Conservation (phyloP, 2,888 invertebrate genomes). For the Pycnomerus fuliginosus region DNA sequence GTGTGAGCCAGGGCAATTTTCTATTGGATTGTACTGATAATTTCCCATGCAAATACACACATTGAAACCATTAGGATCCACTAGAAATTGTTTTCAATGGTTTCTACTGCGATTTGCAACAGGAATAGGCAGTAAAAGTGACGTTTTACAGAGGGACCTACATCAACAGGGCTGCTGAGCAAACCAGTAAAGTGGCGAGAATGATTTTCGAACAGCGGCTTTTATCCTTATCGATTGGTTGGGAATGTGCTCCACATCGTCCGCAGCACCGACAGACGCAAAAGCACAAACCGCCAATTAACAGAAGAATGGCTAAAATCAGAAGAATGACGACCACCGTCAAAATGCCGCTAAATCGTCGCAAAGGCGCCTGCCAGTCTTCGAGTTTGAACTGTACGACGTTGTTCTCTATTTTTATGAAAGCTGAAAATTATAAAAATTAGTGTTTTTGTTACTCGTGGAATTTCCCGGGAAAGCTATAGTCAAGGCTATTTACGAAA, state of each 20-base stretch:
- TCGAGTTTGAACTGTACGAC: conserved; percentile 44
- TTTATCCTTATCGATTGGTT: conserved; percentile 83
- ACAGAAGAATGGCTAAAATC: conserved; percentile 73
- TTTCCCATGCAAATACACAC: no score
- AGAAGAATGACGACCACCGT: conserved; percentile 62
- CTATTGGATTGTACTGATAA: no score
- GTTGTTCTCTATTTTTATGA: conserved; percentile 38
- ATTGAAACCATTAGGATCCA: no score
- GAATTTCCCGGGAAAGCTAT: no score
- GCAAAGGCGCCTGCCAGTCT: conserved; percentile 55
- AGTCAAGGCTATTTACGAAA: no score
- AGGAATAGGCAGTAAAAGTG: no score
- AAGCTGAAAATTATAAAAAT: conserved; percentile 43
- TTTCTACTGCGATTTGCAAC: no score
- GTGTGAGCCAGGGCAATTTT: no score
- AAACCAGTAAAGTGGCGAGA: conserved; percentile 75
- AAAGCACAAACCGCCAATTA: conserved; percentile 78
- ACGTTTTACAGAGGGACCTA: no score
- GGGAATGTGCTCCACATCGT: conserved; percentile 72
- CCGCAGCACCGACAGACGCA: conserved; percentile 90
- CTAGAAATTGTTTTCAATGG: no score
- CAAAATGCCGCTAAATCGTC: conserved; percentile 60
- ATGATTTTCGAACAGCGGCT: conserved; percentile 78
- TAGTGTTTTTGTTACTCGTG: no score
- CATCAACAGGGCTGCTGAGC: conserved; percentile 79